Percentiles rank a stretch among this genome's conserved stretches.
phyloP scores from a whole-genome alignment of 2,113 vertebrate species.

The Isichthys henryi region DNA sequence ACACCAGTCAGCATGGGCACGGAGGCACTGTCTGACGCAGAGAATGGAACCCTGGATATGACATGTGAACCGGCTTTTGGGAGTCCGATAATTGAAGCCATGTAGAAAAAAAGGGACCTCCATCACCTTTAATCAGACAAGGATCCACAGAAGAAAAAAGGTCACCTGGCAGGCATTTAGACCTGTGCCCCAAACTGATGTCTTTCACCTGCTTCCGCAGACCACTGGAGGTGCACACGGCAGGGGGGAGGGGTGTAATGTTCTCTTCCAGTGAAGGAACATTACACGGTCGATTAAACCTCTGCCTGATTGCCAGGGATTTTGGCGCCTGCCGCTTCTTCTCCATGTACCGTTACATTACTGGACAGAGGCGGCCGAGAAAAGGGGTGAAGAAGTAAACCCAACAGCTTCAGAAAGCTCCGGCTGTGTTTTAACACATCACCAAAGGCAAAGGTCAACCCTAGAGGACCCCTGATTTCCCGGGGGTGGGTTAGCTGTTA shows the following conservation, averaged over 20 bases:
- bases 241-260: not conserved
- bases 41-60: not conserved
- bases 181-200: not conserved
- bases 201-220: conserved; percentile 15
- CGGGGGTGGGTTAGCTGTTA: not conserved
- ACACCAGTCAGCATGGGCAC: not conserved
- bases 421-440: not conserved
- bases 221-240: conserved; percentile 17
- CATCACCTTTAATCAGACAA: not conserved
- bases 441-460: not conserved
- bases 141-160: not conserved
- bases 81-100: not conserved
- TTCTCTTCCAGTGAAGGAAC: conserved; percentile 6
- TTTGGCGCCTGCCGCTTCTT: not conserved
- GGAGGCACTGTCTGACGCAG: not conserved
- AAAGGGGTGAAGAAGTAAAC: not conserved
- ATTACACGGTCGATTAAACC: conserved; percentile 30
- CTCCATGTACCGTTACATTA: not conserved
- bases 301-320: conserved; percentile 3
- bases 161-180: conserved; percentile 8
- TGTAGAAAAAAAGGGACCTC: not conserved
- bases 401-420: not conserved
- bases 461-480: not conserved
- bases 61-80: not conserved
- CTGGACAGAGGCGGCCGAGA: not conserved